Conservation (phyloP, 2,797 vertebrate genomes). For the Danio aesculapii region DNA sequence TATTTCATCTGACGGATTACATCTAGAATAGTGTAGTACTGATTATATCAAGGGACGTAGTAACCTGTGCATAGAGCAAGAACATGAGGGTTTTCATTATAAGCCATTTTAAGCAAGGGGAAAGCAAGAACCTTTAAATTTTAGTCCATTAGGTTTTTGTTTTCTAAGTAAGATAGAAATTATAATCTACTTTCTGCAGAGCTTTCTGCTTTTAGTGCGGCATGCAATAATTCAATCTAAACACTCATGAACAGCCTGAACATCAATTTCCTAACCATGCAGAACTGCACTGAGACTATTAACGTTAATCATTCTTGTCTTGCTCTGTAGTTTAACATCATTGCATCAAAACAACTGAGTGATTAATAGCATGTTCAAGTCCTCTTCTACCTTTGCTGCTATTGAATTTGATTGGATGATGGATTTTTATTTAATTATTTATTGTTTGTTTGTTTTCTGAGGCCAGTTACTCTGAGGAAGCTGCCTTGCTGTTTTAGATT, state of each 20-base stretch:
- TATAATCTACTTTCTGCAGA: neutral
- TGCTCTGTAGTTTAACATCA: conserved; percentile 16
- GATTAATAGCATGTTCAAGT: conserved; percentile 22
- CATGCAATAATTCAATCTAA: neutral
- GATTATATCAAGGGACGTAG: neutral
- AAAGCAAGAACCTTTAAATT: neutral
- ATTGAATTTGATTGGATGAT: neutral
- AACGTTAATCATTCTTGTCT: neutral
- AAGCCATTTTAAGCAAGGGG: neutral
- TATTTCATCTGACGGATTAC: neutral
- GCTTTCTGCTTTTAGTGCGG: neutral
- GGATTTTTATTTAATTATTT: neutral
- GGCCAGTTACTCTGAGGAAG: neutral
- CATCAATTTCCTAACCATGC: conserved; percentile 5
- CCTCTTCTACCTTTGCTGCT: neutral
- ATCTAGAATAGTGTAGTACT: neutral
- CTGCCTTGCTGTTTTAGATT: neutral
- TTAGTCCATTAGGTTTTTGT: neutral
- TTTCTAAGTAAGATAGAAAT: neutral
- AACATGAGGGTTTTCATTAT: neutral
- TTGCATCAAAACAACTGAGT: neutral
- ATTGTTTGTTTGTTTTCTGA: neutral
- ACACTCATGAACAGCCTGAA: neutral
- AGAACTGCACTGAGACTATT: neutral
- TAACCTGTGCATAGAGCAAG: too few relatives aligned